Base-by-base conservation (phyloP, 2,113 vertebrate species). In the Solea senegalensis region DNA sequence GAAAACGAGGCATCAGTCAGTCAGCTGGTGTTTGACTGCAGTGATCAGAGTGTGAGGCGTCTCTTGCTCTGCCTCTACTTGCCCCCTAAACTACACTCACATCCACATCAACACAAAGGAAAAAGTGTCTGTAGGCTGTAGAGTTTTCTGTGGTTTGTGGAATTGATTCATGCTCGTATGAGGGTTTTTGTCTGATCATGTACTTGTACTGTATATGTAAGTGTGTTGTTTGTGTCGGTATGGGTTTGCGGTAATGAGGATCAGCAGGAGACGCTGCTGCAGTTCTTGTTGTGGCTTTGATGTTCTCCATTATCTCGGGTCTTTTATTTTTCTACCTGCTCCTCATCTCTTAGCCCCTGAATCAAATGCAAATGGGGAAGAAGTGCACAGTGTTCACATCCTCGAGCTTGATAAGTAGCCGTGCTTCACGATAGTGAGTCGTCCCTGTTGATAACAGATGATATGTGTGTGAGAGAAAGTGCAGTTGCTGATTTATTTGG, bases 191-290 rank as follows among this genome's bases (percentile, higher is more conserved):
- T 65, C 65, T 83, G 54, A 54, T 15, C 9, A 12, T 70, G 54
- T 59, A 39, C 41, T 65, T 64, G 53, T 15, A 6, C 28, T 16
- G 21, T 16, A 16, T 63, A 8, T 61, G 16, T 69, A 40, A 48
- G 10, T 48, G 45, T 48, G 10, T 48, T 34, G 58, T 50, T 43
- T 72, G 57, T 28, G 56, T 79, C 12, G 44, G 65, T 74, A 40
- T 59, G 43, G 28, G 21, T 13, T 55, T 15, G 78, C 49, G 4
- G 51, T 77, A 81, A 84, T 80, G 78, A 82, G 87, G 76, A 86
- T 75, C 66, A 72, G 68, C 53, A 55, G 74, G 48, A 81, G 71
- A 66, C 3, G 57, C 49, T 14, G 45, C 10, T 59, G 60, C 12
- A 56, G 61, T 58, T 57, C 28, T 1, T 28, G 67, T 76, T 54